Percentiles rank a stretch among this genome's conserved stretches.
These are phyloP conservation scores for Drosophila lowei DNA, from an alignment of 1,140 invertebrate species.

Conservation along the genomic window DNA sequence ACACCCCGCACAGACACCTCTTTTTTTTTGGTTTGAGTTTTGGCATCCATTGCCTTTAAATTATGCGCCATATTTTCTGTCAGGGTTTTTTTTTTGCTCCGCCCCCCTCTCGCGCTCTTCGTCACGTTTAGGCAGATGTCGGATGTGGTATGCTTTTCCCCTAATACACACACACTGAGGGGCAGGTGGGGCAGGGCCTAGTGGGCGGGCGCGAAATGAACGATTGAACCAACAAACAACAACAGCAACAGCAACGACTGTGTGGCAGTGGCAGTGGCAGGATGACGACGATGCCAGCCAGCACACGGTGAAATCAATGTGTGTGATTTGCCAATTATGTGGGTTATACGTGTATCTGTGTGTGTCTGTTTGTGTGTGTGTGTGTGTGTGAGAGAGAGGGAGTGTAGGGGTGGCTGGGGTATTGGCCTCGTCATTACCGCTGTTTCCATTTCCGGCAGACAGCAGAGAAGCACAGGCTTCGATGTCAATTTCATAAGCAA, in stretches of 20 bases:
- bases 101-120: not conserved
- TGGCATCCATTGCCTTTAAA: slow-evolving; percentile 67
- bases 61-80: slow-evolving; percentile 73
- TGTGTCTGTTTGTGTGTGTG: not conserved
- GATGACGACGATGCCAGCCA: slow-evolving; percentile 33
- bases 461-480: slow-evolving; percentile 44
- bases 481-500: slow-evolving; percentile 80
- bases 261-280: slow-evolving; percentile 8
- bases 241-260: slow-evolving; percentile 29
- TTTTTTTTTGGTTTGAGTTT: slow-evolving; percentile 11
- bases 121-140: slow-evolving; percentile 67
- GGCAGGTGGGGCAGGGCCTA: no score
- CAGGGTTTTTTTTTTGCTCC: slow-evolving; percentile 32
- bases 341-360: slow-evolving; percentile 50
- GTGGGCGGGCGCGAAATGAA: slow-evolving; percentile 54
- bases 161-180: no score
- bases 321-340: slow-evolving; percentile 80
- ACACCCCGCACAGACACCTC: slow-evolving; percentile 23
- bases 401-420: slow-evolving; percentile 20
- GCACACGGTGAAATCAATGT: slow-evolving; percentile 76
- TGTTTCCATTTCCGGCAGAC: slow-evolving; percentile 80
- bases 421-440: slow-evolving; percentile 72
- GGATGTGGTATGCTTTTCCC: slow-evolving; percentile 51
- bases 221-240: slow-evolving; percentile 65
- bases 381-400: slow-evolving; percentile 2